Percentiles rank a stretch among this genome's conserved stretches.
phyloP scores from a whole-genome alignment of 1,140 invertebrate genomes.

The Danaus plexippus region DNA sequence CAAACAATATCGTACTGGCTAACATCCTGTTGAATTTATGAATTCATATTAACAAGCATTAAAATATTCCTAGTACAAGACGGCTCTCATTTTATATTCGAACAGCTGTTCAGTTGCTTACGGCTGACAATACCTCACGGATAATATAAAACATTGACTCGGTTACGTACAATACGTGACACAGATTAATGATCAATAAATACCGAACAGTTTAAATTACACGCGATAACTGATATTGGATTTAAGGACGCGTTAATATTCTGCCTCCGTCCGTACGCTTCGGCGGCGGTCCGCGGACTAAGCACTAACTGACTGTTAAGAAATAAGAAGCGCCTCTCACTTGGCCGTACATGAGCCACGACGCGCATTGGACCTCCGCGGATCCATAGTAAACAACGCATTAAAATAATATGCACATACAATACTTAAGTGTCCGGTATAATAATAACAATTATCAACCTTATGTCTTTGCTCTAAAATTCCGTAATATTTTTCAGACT shows the following conservation, averaged over 20 bases:
- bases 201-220: no score
- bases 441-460: no score
- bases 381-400: background rate
- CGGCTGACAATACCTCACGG: conserved; percentile 1
- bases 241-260: no score
- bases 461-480: no score
- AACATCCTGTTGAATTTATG: conserved; percentile 8
- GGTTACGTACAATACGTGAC: background rate
- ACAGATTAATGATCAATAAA: no score
- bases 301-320: conserved; percentile 6
- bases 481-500: no score
- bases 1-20: background rate
- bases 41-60: conserved; percentile 12
- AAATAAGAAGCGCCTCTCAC: background rate
- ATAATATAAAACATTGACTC: conserved; percentile 2
- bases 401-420: no score
- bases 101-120: conserved; percentile 21
- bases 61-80: conserved; percentile 9
- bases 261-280: conserved; percentile 8
- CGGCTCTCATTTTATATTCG: conserved; percentile 9
- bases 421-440: no score
- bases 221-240: no score
- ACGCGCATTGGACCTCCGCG: conserved; percentile 1
- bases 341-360: background rate
- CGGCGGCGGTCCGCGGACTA: conserved; percentile 18